Evolutionary conservation across 2,888 invertebrate genomes (phyloP).

Genomic region (Junonia oenone): DNA sequence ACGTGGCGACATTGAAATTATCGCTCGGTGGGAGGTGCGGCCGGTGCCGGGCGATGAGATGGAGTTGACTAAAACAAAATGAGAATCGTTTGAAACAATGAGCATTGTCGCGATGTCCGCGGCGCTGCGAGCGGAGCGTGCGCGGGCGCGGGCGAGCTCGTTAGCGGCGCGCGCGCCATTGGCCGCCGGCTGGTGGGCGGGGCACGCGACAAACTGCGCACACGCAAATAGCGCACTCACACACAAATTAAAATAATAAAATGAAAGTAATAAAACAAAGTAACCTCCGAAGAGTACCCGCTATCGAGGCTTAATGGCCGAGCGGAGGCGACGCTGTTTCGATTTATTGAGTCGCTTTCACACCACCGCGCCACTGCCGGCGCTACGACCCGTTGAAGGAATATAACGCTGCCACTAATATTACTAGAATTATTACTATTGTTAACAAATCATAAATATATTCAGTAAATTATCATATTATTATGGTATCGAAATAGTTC

Average conservation of each 20-base stretch:
- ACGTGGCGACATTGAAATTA: conserved; percentile 74
- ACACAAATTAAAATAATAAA: conserved; percentile 80
- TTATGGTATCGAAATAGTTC: background rate
- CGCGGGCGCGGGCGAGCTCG: conserved; percentile 39
- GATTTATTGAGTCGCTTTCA: conserved; percentile 60
- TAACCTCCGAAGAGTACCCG: conserved; percentile 64
- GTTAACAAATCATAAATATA: background rate
- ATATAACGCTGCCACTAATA: conserved; percentile 2
- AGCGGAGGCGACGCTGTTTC: conserved; percentile 58
- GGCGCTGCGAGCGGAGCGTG: conserved; percentile 38
- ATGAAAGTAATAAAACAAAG: conserved; percentile 77
- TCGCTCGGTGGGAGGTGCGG: conserved; percentile 72
- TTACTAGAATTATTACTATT: background rate
- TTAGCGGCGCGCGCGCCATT: conserved; percentile 57
- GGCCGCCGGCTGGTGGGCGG: conserved; percentile 51
- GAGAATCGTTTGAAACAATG: conserved; percentile 73
- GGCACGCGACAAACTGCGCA: conserved; percentile 75
- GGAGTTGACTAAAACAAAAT: conserved; percentile 66
- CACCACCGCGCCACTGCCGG: conserved; percentile 31
- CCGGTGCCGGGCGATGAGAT: conserved; percentile 46
- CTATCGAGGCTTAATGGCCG: conserved; percentile 75
- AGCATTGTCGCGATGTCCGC: conserved; percentile 57
- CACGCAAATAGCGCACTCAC: conserved; percentile 78
- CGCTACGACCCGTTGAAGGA: background rate
- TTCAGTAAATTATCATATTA: background rate